A percentile compares a stretch with the other conserved stretches of the same genome.
These are phyloP conservation scores for Argyresthia albistria DNA, from an alignment of 2,888 invertebrate species.

Conservation along the genomic window DNA sequence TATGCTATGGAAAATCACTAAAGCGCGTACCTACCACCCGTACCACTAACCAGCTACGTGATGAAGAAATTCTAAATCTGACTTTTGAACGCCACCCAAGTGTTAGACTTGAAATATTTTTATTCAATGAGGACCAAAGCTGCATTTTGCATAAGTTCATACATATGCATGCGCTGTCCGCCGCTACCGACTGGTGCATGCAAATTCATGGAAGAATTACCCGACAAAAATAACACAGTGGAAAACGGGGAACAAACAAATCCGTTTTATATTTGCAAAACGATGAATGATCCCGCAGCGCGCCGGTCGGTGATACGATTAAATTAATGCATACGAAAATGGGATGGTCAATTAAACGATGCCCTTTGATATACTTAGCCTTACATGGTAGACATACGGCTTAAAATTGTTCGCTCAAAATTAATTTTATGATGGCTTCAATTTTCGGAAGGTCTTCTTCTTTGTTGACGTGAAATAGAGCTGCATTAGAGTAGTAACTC, in stretches of 20 bases:
- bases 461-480: background rate
- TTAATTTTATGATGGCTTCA: background rate
- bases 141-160: constrained; percentile 57
- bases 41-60: too few relatives aligned
- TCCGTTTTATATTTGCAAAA: constrained; percentile 30
- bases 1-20: background rate
- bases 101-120: constrained; percentile 34
- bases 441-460: background rate
- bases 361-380: background rate
- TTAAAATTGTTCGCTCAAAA: background rate
- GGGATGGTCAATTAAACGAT: background rate
- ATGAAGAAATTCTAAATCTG: background rate
- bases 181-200: constrained; percentile 41
- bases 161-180: constrained; percentile 55
- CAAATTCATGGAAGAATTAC: constrained; percentile 48
- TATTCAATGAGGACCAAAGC: constrained; percentile 47
- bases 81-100: constrained; percentile 4
- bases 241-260: constrained; percentile 37
- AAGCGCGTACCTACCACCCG: too few relatives aligned
- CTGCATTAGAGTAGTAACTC: background rate
- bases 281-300: constrained; percentile 6
- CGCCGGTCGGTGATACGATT: background rate
- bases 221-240: constrained; percentile 43
- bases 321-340: background rate
- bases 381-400: too few relatives aligned